These are phyloP conservation scores for Drosophila austrosaltans DNA, from an alignment of 2,888 invertebrate species.

Conservation along the genomic window DNA sequence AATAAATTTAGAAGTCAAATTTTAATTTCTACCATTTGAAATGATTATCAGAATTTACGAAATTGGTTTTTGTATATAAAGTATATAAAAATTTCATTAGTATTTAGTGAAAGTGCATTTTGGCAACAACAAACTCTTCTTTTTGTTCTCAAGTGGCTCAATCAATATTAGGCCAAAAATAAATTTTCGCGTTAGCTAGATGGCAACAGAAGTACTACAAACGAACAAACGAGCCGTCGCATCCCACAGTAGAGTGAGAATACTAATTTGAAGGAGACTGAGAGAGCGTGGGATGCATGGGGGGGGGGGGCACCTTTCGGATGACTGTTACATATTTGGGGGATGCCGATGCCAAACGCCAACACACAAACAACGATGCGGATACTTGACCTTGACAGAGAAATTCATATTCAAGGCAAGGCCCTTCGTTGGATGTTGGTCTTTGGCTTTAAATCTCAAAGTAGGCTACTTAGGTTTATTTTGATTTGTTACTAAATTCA, in stretches of 20 bases:
- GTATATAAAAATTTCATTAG: not conserved
- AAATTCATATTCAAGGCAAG: constrained; percentile 57
- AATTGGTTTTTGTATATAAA: not conserved
- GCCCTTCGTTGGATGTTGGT: constrained; percentile 32
- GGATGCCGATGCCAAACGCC: constrained; percentile 52
- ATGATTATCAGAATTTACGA: not conserved
- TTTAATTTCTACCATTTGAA: not conserved
- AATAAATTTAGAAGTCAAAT: not conserved
- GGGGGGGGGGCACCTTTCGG: constrained; percentile 5
- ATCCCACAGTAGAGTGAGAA: constrained; percentile 2
- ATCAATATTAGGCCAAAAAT: constrained; percentile 11
- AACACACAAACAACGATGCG: not conserved
- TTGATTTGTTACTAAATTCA: not conserved
- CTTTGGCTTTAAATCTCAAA: not conserved
- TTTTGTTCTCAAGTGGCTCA: not conserved
- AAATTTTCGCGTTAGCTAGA: constrained; percentile 6
- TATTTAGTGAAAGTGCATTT: constrained; percentile 2
- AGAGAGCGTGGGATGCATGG: not conserved
- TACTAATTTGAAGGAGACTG: not conserved
- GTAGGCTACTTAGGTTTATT: not conserved
- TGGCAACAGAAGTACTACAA: not conserved
- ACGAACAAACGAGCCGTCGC: not conserved
- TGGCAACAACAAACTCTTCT: not conserved
- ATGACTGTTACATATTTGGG: constrained; percentile 32
- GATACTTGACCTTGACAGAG: constrained; percentile 78